Evolutionary conservation across 2,113 vertebrate species (phyloP).

Genomic region (Salvelinus alpinus): DNA sequence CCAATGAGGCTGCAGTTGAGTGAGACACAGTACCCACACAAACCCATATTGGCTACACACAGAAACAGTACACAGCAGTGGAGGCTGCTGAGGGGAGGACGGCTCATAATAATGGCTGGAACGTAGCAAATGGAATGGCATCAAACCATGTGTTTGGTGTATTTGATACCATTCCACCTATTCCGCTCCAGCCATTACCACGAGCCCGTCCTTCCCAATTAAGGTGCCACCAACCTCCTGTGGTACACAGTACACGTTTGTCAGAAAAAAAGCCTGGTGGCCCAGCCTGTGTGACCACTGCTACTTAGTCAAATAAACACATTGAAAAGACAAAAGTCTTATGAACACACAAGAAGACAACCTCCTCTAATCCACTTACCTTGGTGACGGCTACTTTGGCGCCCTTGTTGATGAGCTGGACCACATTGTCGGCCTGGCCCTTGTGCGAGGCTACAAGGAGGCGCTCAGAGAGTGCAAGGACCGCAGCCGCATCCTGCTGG

Average conservation of each 20-base stretch:
- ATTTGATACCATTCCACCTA: too few species aligned
- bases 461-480: constrained; percentile 94
- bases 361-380: constrained; percentile 74
- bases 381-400: constrained; percentile 97
- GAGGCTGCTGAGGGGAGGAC: too few species aligned
- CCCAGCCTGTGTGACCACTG: background rate
- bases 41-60: background rate
- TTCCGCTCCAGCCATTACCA: too few species aligned
- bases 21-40: constrained; percentile 13
- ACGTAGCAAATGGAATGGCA: too few species aligned
- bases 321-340: background rate
- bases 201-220: too few species aligned
- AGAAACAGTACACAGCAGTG: constrained; percentile 8
- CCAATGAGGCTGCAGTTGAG: background rate
- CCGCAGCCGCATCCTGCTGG: constrained; percentile 90
- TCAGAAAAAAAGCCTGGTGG: background rate
- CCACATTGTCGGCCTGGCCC: constrained; percentile 96
- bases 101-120: too few species aligned
- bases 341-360: background rate
- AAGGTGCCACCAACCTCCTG: too few species aligned
- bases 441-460: constrained; percentile 96
- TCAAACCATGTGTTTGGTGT: too few species aligned
- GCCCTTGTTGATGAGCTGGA: constrained; percentile 98
- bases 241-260: background rate
- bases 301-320: background rate